Evolutionary conservation across 2,888 invertebrate genomes (phyloP), one percentile per base, ranked within the genome.

Genomic region (Pachliopta kotzebuea): DNA sequence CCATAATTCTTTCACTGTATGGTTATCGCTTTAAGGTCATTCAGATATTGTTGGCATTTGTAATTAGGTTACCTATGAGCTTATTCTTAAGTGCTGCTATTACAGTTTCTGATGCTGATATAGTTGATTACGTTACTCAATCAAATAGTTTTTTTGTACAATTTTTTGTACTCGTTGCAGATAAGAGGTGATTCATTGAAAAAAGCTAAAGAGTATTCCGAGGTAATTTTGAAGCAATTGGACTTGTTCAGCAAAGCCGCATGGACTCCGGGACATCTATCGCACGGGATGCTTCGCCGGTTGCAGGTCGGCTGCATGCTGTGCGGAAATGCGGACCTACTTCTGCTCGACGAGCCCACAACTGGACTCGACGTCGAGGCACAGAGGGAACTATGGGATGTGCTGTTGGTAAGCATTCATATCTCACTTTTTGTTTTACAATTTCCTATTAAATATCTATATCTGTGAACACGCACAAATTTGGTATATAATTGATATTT

Each of bases 281-380:
- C 97, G 0, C 96, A 96, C 18, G 97, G 97, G 11, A 96, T 97
- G 95, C 95, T 96, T 83, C 90, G 97, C 65, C 94, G 96, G 76
- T 82, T 97, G 23, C 96, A 96, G 29, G 92, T 98, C 23, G 97
- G 95, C 60, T 96, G 97, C 81, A 96, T 97, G 0, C 91, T 97
- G 50, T 93, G 96, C 66, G 96, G 96, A 4, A 93, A 94, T 70
- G 95, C 96, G 21, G 93, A 57, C 4, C 67, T 72, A 6, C 70
- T 95, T 52, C 93, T 95, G 67, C 84, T 95, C 71, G 96, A 96
- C 76, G 95, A 96, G 76, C 96, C 96, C 14, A 96, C 96, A 0
- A 95, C 96, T 0, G 96, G 97, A n/a, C 93, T 97, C 81, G 97
- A 97, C 81, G 95, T 96, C 7, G 95, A 96, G 80, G 95, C 96